phyloP scores from a whole-genome alignment of 1,140 invertebrate species.

The Polypedilum pembai region DNA sequence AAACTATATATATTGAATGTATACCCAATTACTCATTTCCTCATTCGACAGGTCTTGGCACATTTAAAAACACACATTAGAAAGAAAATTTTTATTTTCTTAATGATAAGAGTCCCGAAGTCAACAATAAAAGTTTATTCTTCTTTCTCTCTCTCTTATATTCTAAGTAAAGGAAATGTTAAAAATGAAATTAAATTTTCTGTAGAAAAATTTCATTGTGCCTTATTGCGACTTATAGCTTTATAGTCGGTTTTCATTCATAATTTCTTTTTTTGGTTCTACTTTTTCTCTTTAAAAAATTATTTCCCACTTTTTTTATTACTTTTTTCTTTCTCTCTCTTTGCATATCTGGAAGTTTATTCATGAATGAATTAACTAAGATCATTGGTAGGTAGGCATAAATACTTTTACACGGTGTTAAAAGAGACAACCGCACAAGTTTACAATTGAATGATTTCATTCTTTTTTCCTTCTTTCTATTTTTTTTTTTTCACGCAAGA shows the following conservation, averaged over 20 bases:
- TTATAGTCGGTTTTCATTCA: background rate
- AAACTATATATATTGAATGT: background rate
- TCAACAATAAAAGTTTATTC: conserved; percentile 19
- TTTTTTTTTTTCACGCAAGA: background rate
- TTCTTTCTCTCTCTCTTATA: background rate
- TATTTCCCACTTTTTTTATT: background rate
- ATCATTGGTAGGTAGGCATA: background rate
- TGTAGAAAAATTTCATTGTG: background rate
- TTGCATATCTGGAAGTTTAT: background rate
- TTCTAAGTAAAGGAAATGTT: conserved; percentile 15
- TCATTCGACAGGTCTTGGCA: conserved; percentile 13
- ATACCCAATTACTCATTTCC: conserved; percentile 17
- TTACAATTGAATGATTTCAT: conserved; percentile 3
- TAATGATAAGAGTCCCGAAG: conserved; percentile 11
- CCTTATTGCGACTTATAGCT: conserved; percentile 17
- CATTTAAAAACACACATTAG: background rate
- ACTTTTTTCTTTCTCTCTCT: background rate
- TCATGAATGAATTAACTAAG: conserved; percentile 12
- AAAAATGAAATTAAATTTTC: conserved; percentile 20
- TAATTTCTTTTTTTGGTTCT: background rate
- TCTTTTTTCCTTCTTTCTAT: background rate
- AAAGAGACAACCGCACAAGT: conserved; percentile 16
- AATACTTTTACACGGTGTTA: conserved; percentile 2
- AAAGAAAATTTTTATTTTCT: background rate
- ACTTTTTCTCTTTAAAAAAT: background rate